phyloP scores from a whole-genome alignment of 2,797 vertebrate genomes.

The Lemur catta region DNA sequence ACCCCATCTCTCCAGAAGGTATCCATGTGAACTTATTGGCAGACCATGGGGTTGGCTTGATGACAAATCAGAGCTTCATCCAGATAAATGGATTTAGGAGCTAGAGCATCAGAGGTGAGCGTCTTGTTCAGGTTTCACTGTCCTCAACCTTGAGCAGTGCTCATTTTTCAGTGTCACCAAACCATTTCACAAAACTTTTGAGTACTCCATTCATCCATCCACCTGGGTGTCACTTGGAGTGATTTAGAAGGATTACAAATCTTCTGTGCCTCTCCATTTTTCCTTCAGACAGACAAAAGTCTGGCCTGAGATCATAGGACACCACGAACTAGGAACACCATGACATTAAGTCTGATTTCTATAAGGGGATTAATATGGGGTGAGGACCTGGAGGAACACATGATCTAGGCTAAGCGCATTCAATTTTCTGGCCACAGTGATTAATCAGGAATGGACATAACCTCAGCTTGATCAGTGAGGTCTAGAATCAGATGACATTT shows the following conservation, averaged over 20 bases:
- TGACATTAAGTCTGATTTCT: background rate
- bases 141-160: conserved; percentile 61
- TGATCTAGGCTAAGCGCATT: background rate
- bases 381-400: background rate
- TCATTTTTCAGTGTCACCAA: conserved; percentile 71
- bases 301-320: background rate
- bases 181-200: conserved; percentile 67
- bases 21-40: background rate
- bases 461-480: background rate
- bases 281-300: conserved; percentile 50
- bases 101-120: conserved; percentile 36
- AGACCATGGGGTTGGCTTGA: background rate
- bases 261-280: conserved; percentile 60
- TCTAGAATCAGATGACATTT: background rate
- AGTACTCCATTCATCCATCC: conserved; percentile 68
- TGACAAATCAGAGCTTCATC: conserved; percentile 49
- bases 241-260: conserved; percentile 75
- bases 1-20: background rate
- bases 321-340: background rate
- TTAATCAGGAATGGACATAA: background rate
- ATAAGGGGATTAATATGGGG: background rate
- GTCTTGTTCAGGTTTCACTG: conserved; percentile 42
- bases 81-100: conserved; percentile 47
- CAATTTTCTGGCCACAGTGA: background rate
- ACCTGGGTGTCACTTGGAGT: conserved; percentile 56